Conservation (phyloP, 2,888 invertebrate species). For the Barypeithes pellucidus region DNA sequence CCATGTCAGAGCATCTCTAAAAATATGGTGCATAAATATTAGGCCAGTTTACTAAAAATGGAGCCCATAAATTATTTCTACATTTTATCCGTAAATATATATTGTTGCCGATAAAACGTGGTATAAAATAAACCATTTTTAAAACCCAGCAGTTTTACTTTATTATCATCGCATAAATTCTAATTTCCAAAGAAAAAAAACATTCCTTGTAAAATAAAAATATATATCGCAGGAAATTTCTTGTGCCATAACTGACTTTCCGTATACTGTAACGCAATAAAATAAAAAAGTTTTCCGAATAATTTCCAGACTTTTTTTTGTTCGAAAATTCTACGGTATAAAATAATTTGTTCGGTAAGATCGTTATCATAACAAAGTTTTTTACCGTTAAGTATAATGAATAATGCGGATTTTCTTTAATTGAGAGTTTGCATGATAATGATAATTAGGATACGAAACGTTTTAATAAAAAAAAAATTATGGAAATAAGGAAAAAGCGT, state of each 20-base stretch:
- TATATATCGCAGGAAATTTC: no score
- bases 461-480: slow-evolving; percentile 15
- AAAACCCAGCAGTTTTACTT: no score
- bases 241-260: background rate
- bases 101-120: no score
- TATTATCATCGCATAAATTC: no score
- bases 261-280: background rate
- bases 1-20: no score
- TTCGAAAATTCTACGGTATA: slow-evolving; percentile 2
- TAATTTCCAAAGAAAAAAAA: no score
- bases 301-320: background rate
- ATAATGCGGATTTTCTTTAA: slow-evolving; percentile 11
- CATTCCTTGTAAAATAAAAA: no score
- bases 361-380: slow-evolving; percentile 3
- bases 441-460: slow-evolving; percentile 5
- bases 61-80: no score
- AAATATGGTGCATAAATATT: no score
- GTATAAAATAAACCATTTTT: no score
- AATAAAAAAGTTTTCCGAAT: slow-evolving; percentile 9
- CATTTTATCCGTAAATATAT: no score
- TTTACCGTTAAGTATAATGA: background rate
- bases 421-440: slow-evolving; percentile 19
- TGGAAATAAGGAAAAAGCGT: slow-evolving; percentile 18
- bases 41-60: no score
- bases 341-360: slow-evolving; percentile 11